Evolutionary conservation across 2,113 vertebrate genomes (phyloP), one percentile per base, ranked within the genome.

Genomic region (Okapia johnstoni): DNA sequence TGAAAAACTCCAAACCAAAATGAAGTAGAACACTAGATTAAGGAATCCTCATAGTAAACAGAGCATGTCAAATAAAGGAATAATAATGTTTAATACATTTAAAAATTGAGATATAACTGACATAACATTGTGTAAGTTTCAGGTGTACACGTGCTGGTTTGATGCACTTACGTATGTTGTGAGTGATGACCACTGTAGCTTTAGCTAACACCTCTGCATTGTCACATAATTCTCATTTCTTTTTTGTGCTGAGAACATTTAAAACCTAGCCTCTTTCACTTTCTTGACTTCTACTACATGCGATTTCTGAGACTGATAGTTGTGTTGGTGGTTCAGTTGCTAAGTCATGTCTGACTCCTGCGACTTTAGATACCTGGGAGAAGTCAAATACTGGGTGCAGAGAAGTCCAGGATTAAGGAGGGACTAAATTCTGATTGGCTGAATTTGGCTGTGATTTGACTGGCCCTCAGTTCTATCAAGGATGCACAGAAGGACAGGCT

Each of bases 1-100:
- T 52, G 15, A 70, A 91, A 81, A 91, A 94, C 14, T 36, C 33
- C 86, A 79, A 86, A 81, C 36, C 36, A 55, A 77, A 92, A 92
- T 77, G n/a, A 77, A 92, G 88, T 36, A 55, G 52, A n/a, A 43
- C 1, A 54, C 16, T 50, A 15, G 6, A 55, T 4, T 70, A 58
- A 23, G 52, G 19, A 81, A 66, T 40, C 77, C 5, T 61, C 46
- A 63, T 3, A 33, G 33, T 30, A 85, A 48, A 93, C 73, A 50
- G 33, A 8, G 23, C 10, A 50, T 63, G 36, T 50, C 36, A 84
- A 88, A 50, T 60, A 57, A 85, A 46, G 25, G 17, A 55, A 36
- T 26, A 80, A n/a, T 43, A 21, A 28, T n/a, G 26, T 79, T 33
- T 79, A 50, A 79, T 28, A 19, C 15, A 50, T 79, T 33, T 33